Percentiles rank a stretch among this genome's conserved stretches.
Conservation (phyloP, 2,113 vertebrate genomes). For the Macquaria ambigua region DNA sequence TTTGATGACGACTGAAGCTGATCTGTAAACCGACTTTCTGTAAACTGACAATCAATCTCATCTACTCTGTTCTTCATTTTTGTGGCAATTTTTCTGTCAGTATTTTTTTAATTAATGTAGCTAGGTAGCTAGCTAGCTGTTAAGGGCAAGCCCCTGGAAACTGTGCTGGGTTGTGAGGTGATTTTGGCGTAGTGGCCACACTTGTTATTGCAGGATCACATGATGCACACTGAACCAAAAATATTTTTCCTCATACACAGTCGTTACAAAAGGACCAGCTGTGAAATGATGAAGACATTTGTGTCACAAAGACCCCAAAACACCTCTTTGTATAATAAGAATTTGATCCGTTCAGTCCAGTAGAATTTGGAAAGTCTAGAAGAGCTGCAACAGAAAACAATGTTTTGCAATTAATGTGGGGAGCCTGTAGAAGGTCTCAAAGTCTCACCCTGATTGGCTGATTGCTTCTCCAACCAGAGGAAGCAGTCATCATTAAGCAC, state of each 20-base stretch:
- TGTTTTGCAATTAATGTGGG: neutral
- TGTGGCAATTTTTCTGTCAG: too few relatives aligned
- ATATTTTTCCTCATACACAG: neutral
- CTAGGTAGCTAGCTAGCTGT: neutral
- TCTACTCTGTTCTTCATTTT: too few relatives aligned
- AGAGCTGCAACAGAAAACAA: neutral
- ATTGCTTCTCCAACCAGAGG: constrained; percentile 14
- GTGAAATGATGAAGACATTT: neutral
- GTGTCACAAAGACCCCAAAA: neutral
- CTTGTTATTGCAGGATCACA: neutral
- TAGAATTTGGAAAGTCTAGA: neutral
- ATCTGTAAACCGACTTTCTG: too few relatives aligned
- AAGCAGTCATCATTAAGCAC: neutral
- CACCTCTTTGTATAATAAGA: constrained; percentile 4
- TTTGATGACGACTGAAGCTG: too few relatives aligned
- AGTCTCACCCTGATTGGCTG: neutral
- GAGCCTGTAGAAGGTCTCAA: neutral
- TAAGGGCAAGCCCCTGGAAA: neutral
- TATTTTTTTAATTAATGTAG: too few relatives aligned
- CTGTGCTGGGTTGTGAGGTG: too few relatives aligned
- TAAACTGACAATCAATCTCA: too few relatives aligned
- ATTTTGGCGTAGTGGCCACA: neutral
- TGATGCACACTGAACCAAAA: neutral
- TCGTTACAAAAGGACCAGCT: neutral
- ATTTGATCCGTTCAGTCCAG: neutral